Conservation (phyloP, 2,888 invertebrate species). For the Gymnocheta viridis region DNA sequence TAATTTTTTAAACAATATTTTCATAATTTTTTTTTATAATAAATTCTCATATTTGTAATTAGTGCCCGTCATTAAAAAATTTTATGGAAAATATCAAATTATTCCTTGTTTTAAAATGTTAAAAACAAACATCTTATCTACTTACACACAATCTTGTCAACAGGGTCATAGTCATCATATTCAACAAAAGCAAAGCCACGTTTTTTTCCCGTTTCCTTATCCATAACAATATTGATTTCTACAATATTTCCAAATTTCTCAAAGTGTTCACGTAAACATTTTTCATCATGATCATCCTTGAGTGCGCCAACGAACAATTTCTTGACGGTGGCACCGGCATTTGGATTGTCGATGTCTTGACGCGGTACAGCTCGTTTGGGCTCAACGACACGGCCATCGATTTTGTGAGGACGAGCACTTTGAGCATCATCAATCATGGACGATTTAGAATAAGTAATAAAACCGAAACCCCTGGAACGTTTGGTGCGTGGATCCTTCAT, state of each 20-base stretch:
- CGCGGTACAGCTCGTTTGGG: constrained; percentile 98
- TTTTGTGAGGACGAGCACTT: constrained; percentile 92
- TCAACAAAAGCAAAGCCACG: constrained; percentile 56
- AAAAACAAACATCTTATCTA: too few relatives aligned
- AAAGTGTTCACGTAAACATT: constrained; percentile 87
- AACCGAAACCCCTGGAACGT: constrained; percentile 98
- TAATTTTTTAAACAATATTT: too few relatives aligned
- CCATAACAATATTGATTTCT: constrained; percentile 56
- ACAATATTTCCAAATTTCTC: constrained; percentile 9
- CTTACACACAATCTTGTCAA: constrained; percentile 86
- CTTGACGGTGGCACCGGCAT: constrained; percentile 96
- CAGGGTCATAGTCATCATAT: constrained; percentile 75
- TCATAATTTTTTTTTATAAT: too few relatives aligned
- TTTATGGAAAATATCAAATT: too few relatives aligned
- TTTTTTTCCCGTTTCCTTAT: constrained; percentile 58
- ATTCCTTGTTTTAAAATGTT: too few relatives aligned
- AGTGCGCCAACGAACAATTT: constrained; percentile 97
- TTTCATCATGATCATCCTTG: constrained; percentile 95
- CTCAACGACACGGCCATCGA: constrained; percentile 96
- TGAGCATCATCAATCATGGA: constrained; percentile 99
- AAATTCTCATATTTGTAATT: too few relatives aligned
- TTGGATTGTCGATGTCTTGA: constrained; percentile 94
- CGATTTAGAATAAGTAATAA: constrained; percentile 96
- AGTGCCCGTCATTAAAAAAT: too few relatives aligned
- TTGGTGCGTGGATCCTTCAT: constrained; percentile 98